Percentiles rank a stretch among this genome's conserved stretches.
Evolutionary conservation across 2,797 vertebrate species (phyloP).

Genomic region (Pseudocheirus occidentalis): DNA sequence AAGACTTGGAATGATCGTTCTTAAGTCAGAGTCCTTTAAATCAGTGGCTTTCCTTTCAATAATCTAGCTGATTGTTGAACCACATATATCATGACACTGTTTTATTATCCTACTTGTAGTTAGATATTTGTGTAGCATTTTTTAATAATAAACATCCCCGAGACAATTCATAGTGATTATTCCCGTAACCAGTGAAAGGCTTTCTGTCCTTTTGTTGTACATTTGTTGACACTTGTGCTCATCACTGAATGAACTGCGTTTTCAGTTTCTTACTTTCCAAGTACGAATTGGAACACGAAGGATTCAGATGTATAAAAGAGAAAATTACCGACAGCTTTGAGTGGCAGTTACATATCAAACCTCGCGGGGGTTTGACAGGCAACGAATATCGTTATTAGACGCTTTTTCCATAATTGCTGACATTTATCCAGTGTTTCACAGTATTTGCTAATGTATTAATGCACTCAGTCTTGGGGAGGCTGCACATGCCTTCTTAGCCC

Average conservation of each 20-base stretch:
- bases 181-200: conserved; percentile 71
- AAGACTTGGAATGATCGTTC: conserved; percentile 64
- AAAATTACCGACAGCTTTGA: conserved; percentile 89
- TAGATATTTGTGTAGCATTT: conserved; percentile 67
- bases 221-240: conserved; percentile 86
- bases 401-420: conserved; percentile 98
- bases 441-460: conserved; percentile 99
- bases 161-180: conserved; percentile 72
- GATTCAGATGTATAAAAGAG: conserved; percentile 90
- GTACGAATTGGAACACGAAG: conserved; percentile 87
- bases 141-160: conserved; percentile 76
- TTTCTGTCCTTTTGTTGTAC: conserved; percentile 79
- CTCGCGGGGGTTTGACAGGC: conserved; percentile 95
- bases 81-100: conserved; percentile 68
- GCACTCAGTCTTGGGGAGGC: conserved; percentile 94
- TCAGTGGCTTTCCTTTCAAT: conserved; percentile 74
- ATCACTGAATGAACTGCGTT: conserved; percentile 83
- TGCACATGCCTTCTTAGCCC: conserved; percentile 92
- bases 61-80: conserved; percentile 77
- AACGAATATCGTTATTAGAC: conserved; percentile 97
- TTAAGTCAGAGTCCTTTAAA: conserved; percentile 67
- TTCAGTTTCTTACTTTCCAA: conserved; percentile 88
- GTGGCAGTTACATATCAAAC: conserved; percentile 91
- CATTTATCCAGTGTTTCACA: conserved; percentile 99
- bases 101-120: conserved; percentile 76